phyloP scores from a whole-genome alignment of 2,888 invertebrate species.

The Zygaena filipendulae region DNA sequence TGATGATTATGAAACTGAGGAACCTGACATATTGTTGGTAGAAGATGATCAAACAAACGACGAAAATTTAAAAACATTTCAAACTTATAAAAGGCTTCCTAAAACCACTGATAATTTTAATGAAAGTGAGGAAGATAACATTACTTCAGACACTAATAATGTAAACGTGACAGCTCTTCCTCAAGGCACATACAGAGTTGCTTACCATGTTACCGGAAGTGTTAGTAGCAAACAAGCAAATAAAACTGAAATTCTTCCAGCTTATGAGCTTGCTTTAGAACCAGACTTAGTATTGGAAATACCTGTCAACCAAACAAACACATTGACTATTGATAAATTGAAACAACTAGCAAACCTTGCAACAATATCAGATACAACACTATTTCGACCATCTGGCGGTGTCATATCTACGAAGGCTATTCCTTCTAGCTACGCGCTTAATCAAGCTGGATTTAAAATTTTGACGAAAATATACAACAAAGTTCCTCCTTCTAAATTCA shows the following conservation, averaged over 20 bases:
- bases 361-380: constrained; percentile 63
- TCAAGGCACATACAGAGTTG: constrained; percentile 54
- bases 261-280: constrained; percentile 51
- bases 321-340: constrained; percentile 53
- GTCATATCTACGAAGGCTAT: constrained; percentile 71
- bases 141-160: too few relatives aligned
- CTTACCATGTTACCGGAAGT: constrained; percentile 59
- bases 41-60: not conserved
- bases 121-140: constrained; percentile 15
- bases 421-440: constrained; percentile 69
- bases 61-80: constrained; percentile 14
- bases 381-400: constrained; percentile 55
- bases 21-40: not conserved
- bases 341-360: constrained; percentile 68
- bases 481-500: constrained; percentile 53
- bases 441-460: constrained; percentile 74
- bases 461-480: constrained; percentile 74
- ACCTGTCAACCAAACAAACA: constrained; percentile 45
- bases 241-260: constrained; percentile 48
- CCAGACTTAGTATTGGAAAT: constrained; percentile 58
- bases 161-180: constrained; percentile 32
- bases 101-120: constrained; percentile 45
- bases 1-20: not conserved
- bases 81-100: constrained; percentile 39
- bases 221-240: constrained; percentile 60